phyloP scores from a whole-genome alignment of 2,797 vertebrate species.

The Epinephelus malabaricus region DNA sequence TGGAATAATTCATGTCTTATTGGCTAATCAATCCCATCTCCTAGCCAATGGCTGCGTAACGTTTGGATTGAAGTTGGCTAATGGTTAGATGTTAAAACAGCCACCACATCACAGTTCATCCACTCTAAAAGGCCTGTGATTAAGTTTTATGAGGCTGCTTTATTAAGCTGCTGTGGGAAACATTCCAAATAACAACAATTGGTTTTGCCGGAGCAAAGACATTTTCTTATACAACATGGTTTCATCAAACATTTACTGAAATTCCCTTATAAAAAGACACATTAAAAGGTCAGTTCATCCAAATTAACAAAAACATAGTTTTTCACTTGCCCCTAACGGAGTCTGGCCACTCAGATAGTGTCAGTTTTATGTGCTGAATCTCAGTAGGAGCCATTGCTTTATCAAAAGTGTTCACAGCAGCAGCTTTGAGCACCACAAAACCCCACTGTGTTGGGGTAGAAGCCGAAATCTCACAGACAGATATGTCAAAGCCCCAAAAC shows the following conservation, averaged over 20 bases:
- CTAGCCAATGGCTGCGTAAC: conserved; percentile 31
- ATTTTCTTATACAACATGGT: not conserved
- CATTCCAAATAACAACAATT: conserved; percentile 29
- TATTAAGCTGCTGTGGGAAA: conserved; percentile 55
- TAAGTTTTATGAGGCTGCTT: conserved; percentile 57
- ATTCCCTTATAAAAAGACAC: not conserved
- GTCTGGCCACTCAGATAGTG: not conserved
- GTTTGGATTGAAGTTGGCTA: conserved; percentile 41
- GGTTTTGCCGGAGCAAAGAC: conserved; percentile 38
- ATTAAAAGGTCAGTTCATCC: not conserved
- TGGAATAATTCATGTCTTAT: conserved; percentile 61
- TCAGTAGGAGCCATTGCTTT: not conserved
- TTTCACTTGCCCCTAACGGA: not conserved
- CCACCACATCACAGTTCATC: conserved; percentile 39
- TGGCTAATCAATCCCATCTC: conserved; percentile 62
- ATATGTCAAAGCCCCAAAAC: not conserved
- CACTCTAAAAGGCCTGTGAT: conserved; percentile 33
- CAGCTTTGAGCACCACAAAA: not conserved
- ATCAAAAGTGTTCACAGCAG: not conserved
- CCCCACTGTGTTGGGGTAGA: not conserved
- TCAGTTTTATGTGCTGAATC: conserved; percentile 4
- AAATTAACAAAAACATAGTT: not conserved
- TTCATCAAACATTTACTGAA: conserved; percentile 16
- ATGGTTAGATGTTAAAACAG: conserved; percentile 52
- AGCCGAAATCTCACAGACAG: not conserved